A percentile compares a stretch with the other conserved stretches of the same genome.
Conservation (phyloP, 2,797 vertebrate genomes). For the Macropodus opercularis region DNA sequence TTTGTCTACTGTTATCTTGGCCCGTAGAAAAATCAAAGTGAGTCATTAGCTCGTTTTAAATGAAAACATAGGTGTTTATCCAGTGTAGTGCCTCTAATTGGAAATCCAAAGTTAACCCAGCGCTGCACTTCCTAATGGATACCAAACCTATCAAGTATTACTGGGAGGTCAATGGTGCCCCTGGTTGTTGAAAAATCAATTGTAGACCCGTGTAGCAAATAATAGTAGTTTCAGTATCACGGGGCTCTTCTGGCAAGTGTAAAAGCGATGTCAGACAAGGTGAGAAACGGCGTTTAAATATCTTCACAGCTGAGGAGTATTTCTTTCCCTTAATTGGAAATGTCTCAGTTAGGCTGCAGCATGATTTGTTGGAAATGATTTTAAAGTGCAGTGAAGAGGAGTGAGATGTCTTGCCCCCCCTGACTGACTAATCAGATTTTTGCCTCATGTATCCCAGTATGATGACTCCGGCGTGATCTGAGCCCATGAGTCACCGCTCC, state of each 20-base stretch:
- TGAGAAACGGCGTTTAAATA: constrained; percentile 14
- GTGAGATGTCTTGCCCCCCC: constrained; percentile 13
- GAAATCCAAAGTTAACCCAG: constrained; percentile 53
- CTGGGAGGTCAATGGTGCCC: constrained; percentile 30
- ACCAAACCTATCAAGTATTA: constrained; percentile 11
- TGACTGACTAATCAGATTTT: constrained; percentile 42
- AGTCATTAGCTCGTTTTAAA: constrained; percentile 27
- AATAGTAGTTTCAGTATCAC: constrained; percentile 23
- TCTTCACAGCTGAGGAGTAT: constrained; percentile 1
- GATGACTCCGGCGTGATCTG: constrained; percentile 32
- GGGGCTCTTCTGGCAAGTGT: constrained; percentile 27
- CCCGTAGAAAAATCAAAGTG: constrained; percentile 39
- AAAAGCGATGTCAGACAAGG: constrained; percentile 5
- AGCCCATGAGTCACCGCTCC: constrained; percentile 37
- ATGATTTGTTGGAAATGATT: constrained; percentile 28
- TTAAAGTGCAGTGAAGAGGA: constrained; percentile 26
- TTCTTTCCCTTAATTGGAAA: constrained; percentile 27
- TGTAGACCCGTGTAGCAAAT: constrained; percentile 12
- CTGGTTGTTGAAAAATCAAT: constrained; percentile 44
- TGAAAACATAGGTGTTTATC: constrained; percentile 51
- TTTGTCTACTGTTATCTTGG: constrained; percentile 28
- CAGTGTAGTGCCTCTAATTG: constrained; percentile 51
- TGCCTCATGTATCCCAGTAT: constrained; percentile 18
- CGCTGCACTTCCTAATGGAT: constrained; percentile 22
- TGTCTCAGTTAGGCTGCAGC: constrained; percentile 14